Evolutionary conservation across 2,888 invertebrate species (phyloP), one percentile per base, ranked within the genome.

Genomic region (Sarcophaga subvicina): DNA sequence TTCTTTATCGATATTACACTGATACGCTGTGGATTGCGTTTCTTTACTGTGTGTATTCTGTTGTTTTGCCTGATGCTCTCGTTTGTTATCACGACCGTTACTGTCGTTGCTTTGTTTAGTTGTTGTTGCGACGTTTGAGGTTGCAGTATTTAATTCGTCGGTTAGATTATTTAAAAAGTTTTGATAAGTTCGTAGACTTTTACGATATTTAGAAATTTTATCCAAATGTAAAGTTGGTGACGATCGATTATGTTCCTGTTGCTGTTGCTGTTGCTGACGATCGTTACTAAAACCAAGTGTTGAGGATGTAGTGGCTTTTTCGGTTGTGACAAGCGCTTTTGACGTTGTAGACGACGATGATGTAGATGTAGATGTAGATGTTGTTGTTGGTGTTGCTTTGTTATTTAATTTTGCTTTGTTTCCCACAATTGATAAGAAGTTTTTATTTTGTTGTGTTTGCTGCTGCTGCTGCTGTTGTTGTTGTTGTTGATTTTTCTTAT

Each of bases 181-280:
- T 47, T 90, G 90, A 90, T 90, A 90, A 66, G 89, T 91, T n/a
- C 91, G 90, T 80, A 90, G 80, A 85, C 89, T 90, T 73, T 90
- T 91, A 22, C 90, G 90, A 88, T 91, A 90, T 86, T 91, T 91
- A 49, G 89, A 89, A 86, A 88, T 88, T 86, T 90, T 91, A 82
- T 90, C 89, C 54, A 89, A 86, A 75, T 83, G 87, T 69, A 76
- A 72, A 47, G 73, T 66, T 22, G 83, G 79, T 22, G 84, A 76
- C 45, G 81, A 79, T 49, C 73, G 67, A 14, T 85, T 22, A 27
- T 78, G 80, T 73, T 81, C 64, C 22, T 20, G 60, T 62, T 59
- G 37, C 54, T 70, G 54, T 45, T 49, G 77, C 60, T 49, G 77
- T 62, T 27, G 70, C 47, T 64, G 80, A 25, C 62, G 70, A 14